These are phyloP conservation scores for Chymomyza amoena DNA, from an alignment of 2,888 invertebrate genomes.

Conservation along the genomic window DNA sequence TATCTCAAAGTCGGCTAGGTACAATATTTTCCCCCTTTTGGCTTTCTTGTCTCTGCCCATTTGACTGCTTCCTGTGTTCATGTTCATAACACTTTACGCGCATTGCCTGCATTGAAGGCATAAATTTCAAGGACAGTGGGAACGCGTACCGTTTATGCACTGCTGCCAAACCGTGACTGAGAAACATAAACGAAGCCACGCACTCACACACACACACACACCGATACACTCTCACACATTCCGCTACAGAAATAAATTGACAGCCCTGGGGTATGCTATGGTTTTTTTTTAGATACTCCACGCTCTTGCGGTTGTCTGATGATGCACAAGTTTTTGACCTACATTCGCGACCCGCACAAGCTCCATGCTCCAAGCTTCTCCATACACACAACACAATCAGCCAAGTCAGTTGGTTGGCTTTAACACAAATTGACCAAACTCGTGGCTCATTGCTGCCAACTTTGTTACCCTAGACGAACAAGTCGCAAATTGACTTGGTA, in stretches of 20 bases:
- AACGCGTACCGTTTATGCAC: conserved; percentile 30
- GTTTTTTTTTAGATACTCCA: background rate
- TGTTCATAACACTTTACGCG: conserved; percentile 38
- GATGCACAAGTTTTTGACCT: conserved; percentile 35
- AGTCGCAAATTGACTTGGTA: background rate
- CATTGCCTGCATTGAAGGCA: conserved; percentile 64
- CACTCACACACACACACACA: conserved; percentile 39
- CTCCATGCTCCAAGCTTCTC: background rate
- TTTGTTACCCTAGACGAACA: background rate
- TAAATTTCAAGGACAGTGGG: conserved; percentile 61
- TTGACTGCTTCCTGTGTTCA: conserved; percentile 13
- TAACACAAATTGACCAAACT: background rate
- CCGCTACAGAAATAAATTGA: conserved; percentile 62
- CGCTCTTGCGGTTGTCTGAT: background rate
- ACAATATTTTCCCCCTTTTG: background rate
- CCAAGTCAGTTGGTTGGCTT: background rate
- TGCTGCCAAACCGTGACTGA: conserved; percentile 11
- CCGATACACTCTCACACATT: no score
- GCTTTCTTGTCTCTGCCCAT: conserved; percentile 19
- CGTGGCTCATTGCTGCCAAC: background rate
- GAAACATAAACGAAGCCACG: conserved; percentile 19
- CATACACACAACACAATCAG: background rate
- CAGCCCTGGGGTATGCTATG: conserved; percentile 60
- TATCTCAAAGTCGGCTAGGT: no score
- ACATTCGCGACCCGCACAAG: conserved; percentile 33